Evolutionary conservation across 2,797 vertebrate genomes (phyloP), one percentile per base, ranked within the genome.

Genomic region (Melanotaenia maccullochi): DNA sequence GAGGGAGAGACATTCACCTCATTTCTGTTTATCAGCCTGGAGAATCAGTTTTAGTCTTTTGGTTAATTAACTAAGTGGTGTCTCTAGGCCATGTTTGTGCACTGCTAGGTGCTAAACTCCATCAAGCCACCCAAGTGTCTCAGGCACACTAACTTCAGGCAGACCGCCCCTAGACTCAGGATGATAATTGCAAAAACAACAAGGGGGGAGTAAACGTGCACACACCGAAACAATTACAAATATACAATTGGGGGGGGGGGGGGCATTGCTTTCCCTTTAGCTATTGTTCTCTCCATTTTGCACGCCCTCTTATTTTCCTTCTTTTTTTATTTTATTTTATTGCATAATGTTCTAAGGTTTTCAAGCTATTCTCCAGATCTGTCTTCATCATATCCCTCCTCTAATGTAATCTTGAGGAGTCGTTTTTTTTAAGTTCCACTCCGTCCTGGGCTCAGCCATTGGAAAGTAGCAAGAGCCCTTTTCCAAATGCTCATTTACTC

Each of bases 61-160:
- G 85, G 85, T 93, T 93, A 92, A 94, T 94, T 93, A 93, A 90
- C 89, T 88, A 90, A 90, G 88, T 78, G 73, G 75, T 68, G 87
- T 92, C 91, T 91, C 77, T 20, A 65, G 90, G 92, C 85, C 65
- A 64, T 72, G 78, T 82, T 71, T 86, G 66, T 20, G 65, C 58
- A 52, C 81, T 6, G 70, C 68, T 63, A 71, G 52, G 78, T 87
- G 87, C 90, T 84, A 87, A 87, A 78, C 85, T 89, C 85, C 82
- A 90, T 90, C 88, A 86, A 87, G 77, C 85, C 78, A 82, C 85
- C 86, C 81, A 79, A 89, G 86, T 86, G 84, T 90, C 79, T 87
- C 61, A 0, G 54, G 36, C 71, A 71, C 78, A 68, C 42, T 60
- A 59, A 85, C 89, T 74, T 79, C 71, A 54, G 68, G 65, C 81